Base-by-base conservation (phyloP, 2,113 vertebrate genomes). In the Oryzias curvinotus region DNA sequence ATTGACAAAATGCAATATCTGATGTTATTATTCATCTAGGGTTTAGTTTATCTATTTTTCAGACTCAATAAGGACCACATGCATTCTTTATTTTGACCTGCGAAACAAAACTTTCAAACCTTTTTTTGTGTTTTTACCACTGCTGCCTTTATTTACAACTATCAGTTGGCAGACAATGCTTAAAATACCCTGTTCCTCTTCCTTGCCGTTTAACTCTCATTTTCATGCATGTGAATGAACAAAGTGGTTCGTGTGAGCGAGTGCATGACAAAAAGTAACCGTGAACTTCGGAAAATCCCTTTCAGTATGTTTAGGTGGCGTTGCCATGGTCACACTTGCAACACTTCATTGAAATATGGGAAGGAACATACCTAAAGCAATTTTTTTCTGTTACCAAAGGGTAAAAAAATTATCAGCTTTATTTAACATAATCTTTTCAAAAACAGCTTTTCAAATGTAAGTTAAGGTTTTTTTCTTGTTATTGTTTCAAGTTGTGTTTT, bases 211-310 rank as follows among this genome's bases (percentile, higher is more conserved):
- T 36, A 36, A 36, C 36, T 36, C 36, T 36, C 36, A 36, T 12
- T 36, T 36, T 10, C 36, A 36, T 36, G 36, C 36, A 36, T 12
- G 8, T 36, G 36, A 36, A 36, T 36, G 36, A 36, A 36, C 36
- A 30, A 7, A 7, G 28, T 30, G 6, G 36, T 36, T 36, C 12
- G 36, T 36, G 8, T 36, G 1, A 10, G 36, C 10, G 36, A 36
- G 36, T 36, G 36, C 36, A 36, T 36, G 36, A 36, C 36, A 36
- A 36, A 36, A 36, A 55, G 41, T 14, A 53, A 15, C 42, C 26
- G 36, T 4, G 3, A 0, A 2, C 57, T 71, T 49, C 50, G 64
- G 73, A 85, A 80, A 78, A 56, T 57, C 74, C 71, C 68, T 51
- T 2, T 8, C 26, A 46, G 6, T 65, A 51, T 68, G 44, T 55